Conservation (phyloP, 2,797 vertebrate species). For the Phyllotis vaccarum region DNA sequence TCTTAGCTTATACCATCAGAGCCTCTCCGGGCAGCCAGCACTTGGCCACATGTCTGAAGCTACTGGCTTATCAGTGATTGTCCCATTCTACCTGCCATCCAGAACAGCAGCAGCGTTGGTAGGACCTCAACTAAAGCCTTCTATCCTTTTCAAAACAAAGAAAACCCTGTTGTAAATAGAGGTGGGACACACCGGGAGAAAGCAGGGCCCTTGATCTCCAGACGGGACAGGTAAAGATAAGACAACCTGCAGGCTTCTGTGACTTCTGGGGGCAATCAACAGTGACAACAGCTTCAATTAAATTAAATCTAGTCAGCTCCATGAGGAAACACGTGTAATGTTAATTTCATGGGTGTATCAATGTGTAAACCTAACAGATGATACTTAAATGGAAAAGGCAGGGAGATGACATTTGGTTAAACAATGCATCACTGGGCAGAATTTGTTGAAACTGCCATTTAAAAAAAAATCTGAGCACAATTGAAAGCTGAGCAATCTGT, state of each 20-base stretch:
- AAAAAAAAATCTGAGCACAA: constrained; percentile 9
- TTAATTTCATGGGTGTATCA: constrained; percentile 82
- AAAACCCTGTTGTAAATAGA: not conserved
- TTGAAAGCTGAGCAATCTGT: constrained; percentile 62
- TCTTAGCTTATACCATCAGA: not conserved
- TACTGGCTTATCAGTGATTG: not conserved
- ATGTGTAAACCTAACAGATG: constrained; percentile 83
- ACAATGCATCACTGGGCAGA: constrained; percentile 81
- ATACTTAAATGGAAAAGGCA: constrained; percentile 78
- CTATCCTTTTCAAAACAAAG: not conserved
- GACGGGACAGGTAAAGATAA: not conserved
- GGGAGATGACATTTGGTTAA: constrained; percentile 81
- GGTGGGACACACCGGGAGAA: not conserved
- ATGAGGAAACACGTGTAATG: constrained; percentile 76
- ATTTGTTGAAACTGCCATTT: constrained; percentile 71
- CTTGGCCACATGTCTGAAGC: not conserved
- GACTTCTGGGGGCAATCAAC: not conserved
- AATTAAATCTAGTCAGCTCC: constrained; percentile 72
- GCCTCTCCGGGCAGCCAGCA: no score
- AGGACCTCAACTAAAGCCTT: not conserved
- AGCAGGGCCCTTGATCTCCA: not conserved
- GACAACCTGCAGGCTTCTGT: not conserved
- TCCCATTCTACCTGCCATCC: not conserved
- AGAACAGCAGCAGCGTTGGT: not conserved
- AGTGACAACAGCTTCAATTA: constrained; percentile 63